A percentile compares a stretch with the other conserved stretches of the same genome.
These are phyloP conservation scores for Cantharis lateralis DNA, from an alignment of 2,888 invertebrate species.

Conservation along the genomic window DNA sequence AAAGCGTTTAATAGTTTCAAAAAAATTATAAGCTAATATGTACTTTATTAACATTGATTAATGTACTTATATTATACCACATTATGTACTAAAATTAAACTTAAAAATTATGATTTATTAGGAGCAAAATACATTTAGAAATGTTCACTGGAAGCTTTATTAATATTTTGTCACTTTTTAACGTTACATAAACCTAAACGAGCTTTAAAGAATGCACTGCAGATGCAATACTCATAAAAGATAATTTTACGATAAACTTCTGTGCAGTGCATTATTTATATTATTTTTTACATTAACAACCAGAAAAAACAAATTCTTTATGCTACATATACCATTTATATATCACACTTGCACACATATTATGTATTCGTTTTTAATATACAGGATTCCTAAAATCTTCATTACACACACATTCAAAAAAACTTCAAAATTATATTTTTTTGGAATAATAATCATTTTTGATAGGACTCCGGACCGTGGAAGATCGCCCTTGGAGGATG, in stretches of 20 bases:
- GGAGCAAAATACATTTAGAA: conserved; percentile 4
- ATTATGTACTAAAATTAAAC: neutral
- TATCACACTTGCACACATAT: neutral
- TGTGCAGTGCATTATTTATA: conserved; percentile 10
- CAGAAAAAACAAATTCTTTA: neutral
- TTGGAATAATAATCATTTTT: too few relatives aligned
- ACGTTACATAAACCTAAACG: conserved; percentile 4
- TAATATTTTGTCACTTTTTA: conserved; percentile 22
- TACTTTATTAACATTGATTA: conserved; percentile 7
- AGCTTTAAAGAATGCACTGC: conserved; percentile 13
- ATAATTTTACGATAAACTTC: conserved; percentile 18
- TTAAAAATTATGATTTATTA: neutral
- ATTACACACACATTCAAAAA: too few relatives aligned
- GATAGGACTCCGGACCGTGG: too few relatives aligned
- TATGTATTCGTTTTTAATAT: neutral
- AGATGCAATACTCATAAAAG: conserved; percentile 15
- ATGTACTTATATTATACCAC: neutral
- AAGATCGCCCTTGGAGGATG: too few relatives aligned
- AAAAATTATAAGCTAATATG: conserved; percentile 10
- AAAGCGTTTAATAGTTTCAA: conserved; percentile 16
- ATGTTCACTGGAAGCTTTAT: conserved; percentile 5
- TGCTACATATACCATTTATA: neutral
- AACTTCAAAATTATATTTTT: too few relatives aligned
- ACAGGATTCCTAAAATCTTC: neutral
- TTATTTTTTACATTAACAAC: conserved; percentile 1